Evolutionary conservation across 1,140 invertebrate genomes (phyloP).

Genomic region (Platyura marginata): DNA sequence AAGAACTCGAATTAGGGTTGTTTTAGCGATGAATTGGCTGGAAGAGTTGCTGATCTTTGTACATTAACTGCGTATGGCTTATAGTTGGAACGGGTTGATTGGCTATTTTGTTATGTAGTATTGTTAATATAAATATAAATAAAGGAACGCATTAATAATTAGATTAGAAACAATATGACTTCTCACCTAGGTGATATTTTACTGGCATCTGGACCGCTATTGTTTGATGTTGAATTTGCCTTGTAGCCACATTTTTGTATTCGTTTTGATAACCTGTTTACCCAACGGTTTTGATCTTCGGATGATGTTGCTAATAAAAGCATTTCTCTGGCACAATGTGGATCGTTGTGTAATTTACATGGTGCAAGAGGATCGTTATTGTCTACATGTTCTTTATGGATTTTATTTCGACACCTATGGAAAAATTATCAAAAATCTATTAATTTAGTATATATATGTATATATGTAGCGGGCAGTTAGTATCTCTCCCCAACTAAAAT

Average conservation of each 20-base stretch:
- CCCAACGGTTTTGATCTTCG: conserved; percentile 87
- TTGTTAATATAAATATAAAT: conserved; percentile 5
- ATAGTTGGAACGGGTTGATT: conserved; percentile 48
- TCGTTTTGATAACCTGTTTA: conserved; percentile 72
- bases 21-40: conserved; percentile 36
- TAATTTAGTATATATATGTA: too few species aligned
- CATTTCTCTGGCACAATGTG: conserved; percentile 80
- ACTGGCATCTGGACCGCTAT: conserved; percentile 34
- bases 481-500: too few species aligned
- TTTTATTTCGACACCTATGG: conserved; percentile 83
- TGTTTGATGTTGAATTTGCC: conserved; percentile 43
- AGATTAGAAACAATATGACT: background rate
- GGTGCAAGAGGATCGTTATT: conserved; percentile 70
- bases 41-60: conserved; percentile 46
- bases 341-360: conserved; percentile 87
- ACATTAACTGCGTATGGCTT: conserved; percentile 40
- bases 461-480: too few species aligned
- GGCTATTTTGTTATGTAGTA: conserved; percentile 10
- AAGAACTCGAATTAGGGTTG: conserved; percentile 5
- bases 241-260: conserved; percentile 90
- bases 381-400: conserved; percentile 86
- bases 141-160: background rate
- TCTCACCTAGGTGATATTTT: conserved; percentile 44
- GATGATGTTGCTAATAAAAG: conserved; percentile 64
- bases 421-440: conserved; percentile 1